phyloP scores from a whole-genome alignment of 1,140 invertebrate genomes.

The Leptestheria dahalacensis region DNA sequence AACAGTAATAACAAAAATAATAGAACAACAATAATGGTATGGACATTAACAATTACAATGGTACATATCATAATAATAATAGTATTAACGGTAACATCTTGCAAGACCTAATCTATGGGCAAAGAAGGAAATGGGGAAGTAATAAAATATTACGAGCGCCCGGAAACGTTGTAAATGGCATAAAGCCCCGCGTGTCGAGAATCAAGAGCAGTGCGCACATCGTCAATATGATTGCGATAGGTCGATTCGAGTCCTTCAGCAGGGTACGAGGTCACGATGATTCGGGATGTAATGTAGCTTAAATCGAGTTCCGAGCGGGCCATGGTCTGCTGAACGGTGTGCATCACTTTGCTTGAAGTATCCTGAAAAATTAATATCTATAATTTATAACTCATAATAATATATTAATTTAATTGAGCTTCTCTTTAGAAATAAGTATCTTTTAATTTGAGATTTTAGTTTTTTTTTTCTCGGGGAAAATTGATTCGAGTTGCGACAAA shows the following conservation, averaged over 20 bases:
- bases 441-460: too few species aligned
- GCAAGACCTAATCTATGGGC: too few species aligned
- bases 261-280: slow-evolving; percentile 83
- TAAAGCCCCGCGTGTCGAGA: slow-evolving; percentile 58
- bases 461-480: too few species aligned
- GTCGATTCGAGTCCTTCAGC: slow-evolving; percentile 86
- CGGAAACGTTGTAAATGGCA: slow-evolving; percentile 65
- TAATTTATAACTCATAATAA: too few species aligned
- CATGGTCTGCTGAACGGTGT: slow-evolving; percentile 87
- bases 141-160: too few species aligned
- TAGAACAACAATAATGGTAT: too few species aligned
- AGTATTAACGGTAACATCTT: too few species aligned
- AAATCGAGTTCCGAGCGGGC: slow-evolving; percentile 75
- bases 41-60: too few species aligned
- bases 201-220: slow-evolving; percentile 59
- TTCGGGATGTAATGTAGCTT: slow-evolving; percentile 72
- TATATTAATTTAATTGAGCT: too few species aligned
- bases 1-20: too few species aligned
- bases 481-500: not conserved
- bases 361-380: slow-evolving; percentile 34
- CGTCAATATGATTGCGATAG: slow-evolving; percentile 84
- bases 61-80: too few species aligned
- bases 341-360: slow-evolving; percentile 89
- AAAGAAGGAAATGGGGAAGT: too few species aligned
- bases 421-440: not conserved